A percentile compares a stretch with the other conserved stretches of the same genome.
phyloP scores from a whole-genome alignment of 2,797 vertebrate species.

The Momotus momota region DNA sequence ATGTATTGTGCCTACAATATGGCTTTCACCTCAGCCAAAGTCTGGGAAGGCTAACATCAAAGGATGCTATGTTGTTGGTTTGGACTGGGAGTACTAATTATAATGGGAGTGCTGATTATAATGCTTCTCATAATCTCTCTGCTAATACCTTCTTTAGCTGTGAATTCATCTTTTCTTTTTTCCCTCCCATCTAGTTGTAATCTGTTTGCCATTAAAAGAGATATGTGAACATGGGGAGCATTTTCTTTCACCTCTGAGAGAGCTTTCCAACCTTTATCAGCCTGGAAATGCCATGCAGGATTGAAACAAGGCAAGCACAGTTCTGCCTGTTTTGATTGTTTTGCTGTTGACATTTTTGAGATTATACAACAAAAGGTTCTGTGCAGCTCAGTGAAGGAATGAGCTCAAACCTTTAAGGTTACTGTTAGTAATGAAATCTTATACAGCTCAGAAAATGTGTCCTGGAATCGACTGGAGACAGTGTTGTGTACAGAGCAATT shows the following conservation, averaged over 20 bases:
- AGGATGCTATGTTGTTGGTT: neutral
- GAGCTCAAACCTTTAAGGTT: neutral
- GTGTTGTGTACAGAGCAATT: slow-evolving; percentile 15
- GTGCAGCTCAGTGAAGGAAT: neutral
- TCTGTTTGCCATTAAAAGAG: neutral
- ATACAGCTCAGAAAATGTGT: neutral
- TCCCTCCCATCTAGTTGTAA: neutral
- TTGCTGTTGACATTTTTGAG: slow-evolving; percentile 18
- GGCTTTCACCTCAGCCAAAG: neutral
- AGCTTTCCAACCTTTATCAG: neutral
- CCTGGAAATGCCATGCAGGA: neutral
- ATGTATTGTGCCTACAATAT: fast-evolving
- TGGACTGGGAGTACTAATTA: neutral
- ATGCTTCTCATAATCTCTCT: neutral
- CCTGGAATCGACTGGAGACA: neutral
- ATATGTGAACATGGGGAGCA: neutral
- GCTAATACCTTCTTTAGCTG: neutral
- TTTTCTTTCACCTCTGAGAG: neutral
- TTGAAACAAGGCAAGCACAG: neutral
- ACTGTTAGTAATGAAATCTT: neutral
- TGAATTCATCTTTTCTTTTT: neutral
- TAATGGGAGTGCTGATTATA: neutral
- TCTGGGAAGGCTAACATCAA: neutral
- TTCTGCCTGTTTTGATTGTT: neutral
- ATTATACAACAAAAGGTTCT: neutral